These are phyloP conservation scores for Elysia crispata DNA, from an alignment of 2,888 invertebrate species.

Conservation along the genomic window DNA sequence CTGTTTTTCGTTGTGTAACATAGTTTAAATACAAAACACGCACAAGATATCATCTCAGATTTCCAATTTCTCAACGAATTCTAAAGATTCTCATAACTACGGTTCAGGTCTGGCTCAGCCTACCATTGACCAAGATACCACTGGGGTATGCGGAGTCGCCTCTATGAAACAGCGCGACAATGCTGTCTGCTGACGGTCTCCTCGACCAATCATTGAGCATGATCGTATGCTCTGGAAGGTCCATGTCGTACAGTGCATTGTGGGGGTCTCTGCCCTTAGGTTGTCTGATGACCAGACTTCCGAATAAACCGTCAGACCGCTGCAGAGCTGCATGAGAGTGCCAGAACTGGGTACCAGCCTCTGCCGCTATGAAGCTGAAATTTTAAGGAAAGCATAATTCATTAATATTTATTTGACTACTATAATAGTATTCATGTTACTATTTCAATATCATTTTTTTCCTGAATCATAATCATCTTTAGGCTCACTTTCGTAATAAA, in stretches of 20 bases:
- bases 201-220: slow-evolving; percentile 92
- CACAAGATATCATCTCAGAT: too few species aligned
- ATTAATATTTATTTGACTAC: too few species aligned
- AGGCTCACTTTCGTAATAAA: background rate
- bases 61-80: too few species aligned
- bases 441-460: too few species aligned
- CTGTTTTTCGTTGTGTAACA: too few species aligned
- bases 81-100: too few species aligned
- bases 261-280: slow-evolving; percentile 89
- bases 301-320: slow-evolving; percentile 69
- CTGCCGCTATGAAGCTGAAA: slow-evolving; percentile 31
- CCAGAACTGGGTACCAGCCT: slow-evolving; percentile 72
- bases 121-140: slow-evolving; percentile 88
- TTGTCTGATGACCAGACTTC: slow-evolving; percentile 68
- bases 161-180: slow-evolving; percentile 90
- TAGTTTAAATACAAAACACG: too few species aligned
- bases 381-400: too few species aligned
- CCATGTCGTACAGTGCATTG: slow-evolving; percentile 91
- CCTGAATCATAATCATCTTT: background rate
- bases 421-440: too few species aligned
- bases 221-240: slow-evolving; percentile 91
- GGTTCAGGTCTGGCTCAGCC: background rate
- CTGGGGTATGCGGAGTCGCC: slow-evolving; percentile 89
- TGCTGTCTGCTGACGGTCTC: slow-evolving; percentile 84
- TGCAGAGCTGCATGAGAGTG: slow-evolving; percentile 72